These are phyloP conservation scores for Orbicella faveolata DNA, from an alignment of 64 coral and sea anemone species.

Conservation along the genomic window DNA sequence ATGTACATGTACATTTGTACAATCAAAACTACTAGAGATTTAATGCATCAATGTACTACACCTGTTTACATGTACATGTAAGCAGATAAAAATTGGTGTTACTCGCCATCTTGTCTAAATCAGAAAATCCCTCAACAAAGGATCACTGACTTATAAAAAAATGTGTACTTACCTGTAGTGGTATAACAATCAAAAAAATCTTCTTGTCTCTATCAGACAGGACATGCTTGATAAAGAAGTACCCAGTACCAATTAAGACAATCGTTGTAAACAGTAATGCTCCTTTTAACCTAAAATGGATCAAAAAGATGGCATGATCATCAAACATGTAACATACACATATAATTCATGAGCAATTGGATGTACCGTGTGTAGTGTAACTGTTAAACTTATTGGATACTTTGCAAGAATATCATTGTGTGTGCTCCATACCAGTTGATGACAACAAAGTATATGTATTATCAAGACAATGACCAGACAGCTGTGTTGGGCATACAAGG, in stretches of 20 bases:
- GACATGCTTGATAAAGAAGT: slow-evolving; percentile 98
- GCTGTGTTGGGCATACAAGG: no score
- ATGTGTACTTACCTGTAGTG: slow-evolving; percentile 73
- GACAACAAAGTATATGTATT: no score
- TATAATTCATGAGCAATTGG: no score
- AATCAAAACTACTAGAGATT: not conserved
- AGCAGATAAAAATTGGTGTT: not conserved
- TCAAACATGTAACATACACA: no score
- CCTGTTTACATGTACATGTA: not conserved
- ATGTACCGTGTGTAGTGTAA: no score
- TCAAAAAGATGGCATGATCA: not conserved
- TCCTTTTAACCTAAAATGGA: slow-evolving; percentile 79
- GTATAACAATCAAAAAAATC: slow-evolving; percentile 97
- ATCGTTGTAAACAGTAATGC: slow-evolving; percentile 93
- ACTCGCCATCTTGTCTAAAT: not conserved
- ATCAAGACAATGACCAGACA: no score
- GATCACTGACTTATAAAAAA: not conserved
- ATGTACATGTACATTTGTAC: not conserved
- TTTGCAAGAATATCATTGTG: no score
- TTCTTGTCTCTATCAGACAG: slow-evolving; percentile 93
- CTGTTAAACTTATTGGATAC: no score
- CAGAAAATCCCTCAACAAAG: not conserved
- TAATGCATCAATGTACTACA: no score
- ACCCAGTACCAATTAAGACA: slow-evolving; percentile 94
- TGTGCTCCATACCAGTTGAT: no score